Evolutionary conservation across 1,140 invertebrate genomes (phyloP).

Genomic region (Palaemon carinicauda): DNA sequence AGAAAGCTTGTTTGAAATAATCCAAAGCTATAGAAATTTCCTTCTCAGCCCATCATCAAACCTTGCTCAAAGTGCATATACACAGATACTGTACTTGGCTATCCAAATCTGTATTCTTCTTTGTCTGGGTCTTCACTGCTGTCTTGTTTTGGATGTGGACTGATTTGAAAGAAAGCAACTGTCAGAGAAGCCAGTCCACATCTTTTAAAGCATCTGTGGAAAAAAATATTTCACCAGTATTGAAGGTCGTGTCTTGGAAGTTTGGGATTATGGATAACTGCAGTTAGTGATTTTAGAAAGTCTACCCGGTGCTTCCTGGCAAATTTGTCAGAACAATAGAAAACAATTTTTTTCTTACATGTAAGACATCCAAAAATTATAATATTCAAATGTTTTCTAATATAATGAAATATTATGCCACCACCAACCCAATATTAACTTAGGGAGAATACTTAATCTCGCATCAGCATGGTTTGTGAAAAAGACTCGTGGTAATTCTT

Average conservation of each 20-base stretch:
- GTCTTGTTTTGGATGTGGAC: too few species aligned
- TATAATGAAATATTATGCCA: slow-evolving; percentile 12
- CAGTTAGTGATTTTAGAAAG: slow-evolving; percentile 27
- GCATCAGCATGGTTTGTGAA: slow-evolving; percentile 47
- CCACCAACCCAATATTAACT: slow-evolving; percentile 40
- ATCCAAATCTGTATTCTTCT: background rate
- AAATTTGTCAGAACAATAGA: slow-evolving; percentile 22
- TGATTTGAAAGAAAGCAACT: too few species aligned
- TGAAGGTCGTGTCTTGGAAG: background rate
- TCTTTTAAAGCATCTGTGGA: too few species aligned
- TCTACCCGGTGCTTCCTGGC: slow-evolving; percentile 56
- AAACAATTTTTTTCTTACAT: slow-evolving; percentile 36
- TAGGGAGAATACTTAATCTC: slow-evolving; percentile 56
- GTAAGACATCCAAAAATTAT: slow-evolving; percentile 30
- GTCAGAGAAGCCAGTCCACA: too few species aligned
- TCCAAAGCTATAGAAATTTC: slow-evolving; percentile 17
- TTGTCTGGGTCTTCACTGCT: background rate
- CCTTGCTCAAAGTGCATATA: slow-evolving; percentile 53
- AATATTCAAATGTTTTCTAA: slow-evolving; percentile 29
- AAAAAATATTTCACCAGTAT: too few species aligned
- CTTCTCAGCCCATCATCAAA: slow-evolving; percentile 37
- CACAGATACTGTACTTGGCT: slow-evolving; percentile 16
- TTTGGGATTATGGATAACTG: slow-evolving; percentile 16
- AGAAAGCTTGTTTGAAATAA: slow-evolving; percentile 16
- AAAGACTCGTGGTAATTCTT: slow-evolving; percentile 3